These are phyloP conservation scores for Drosophila anceps DNA, from an alignment of 2,888 invertebrate genomes.

Conservation along the genomic window DNA sequence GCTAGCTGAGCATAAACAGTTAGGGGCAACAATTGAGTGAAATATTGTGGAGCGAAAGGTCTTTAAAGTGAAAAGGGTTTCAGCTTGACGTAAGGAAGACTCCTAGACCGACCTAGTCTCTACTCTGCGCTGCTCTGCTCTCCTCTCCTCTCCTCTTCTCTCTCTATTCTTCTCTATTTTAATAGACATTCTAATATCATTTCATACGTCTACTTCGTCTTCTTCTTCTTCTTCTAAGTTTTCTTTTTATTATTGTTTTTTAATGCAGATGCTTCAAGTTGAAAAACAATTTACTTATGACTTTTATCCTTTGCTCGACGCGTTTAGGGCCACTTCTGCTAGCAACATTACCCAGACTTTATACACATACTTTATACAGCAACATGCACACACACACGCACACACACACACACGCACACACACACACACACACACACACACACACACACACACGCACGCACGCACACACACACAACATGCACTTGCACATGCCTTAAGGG, in stretches of 20 bases:
- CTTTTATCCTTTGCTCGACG: slow-evolving; percentile 61
- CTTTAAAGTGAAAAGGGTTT: neutral
- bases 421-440: slow-evolving; percentile 20
- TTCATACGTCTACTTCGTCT: neutral
- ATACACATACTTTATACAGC: slow-evolving; percentile 34
- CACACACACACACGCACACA: slow-evolving; percentile 8
- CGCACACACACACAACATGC: slow-evolving; percentile 10
- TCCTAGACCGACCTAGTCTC: neutral
- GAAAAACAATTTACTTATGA: slow-evolving; percentile 74
- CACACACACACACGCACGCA: slow-evolving; percentile 9
- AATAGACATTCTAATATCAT: slow-evolving; percentile 8
- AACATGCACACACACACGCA: slow-evolving; percentile 14
- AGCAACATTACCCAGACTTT: slow-evolving; percentile 65
- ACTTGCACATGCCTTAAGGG: slow-evolving; percentile 15
- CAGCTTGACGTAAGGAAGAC: neutral
- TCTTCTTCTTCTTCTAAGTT: slow-evolving; percentile 3
- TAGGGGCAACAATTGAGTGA: too few species aligned
- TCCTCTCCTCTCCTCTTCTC: neutral
- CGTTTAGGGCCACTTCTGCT: slow-evolving; percentile 56
- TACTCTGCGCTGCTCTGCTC: neutral
- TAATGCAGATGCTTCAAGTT: slow-evolving; percentile 49
- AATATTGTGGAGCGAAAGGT: neutral
- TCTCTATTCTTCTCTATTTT: neutral
- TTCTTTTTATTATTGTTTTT: slow-evolving; percentile 46
- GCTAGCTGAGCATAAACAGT: neutral